These are phyloP conservation scores for Alitta virens DNA, from an alignment of 2,888 invertebrate species.

Conservation along the genomic window DNA sequence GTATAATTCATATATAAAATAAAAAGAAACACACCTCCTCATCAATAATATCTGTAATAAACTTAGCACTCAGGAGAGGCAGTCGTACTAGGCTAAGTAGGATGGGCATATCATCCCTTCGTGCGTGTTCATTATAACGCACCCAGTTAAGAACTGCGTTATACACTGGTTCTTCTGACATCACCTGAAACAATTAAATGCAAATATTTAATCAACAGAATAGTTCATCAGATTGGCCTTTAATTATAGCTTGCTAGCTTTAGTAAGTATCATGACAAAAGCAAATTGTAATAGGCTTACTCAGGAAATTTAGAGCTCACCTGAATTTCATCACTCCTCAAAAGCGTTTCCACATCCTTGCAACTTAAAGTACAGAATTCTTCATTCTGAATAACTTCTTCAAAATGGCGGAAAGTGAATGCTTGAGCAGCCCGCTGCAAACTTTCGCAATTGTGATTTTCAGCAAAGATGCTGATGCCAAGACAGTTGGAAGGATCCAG, in stretches of 20 bases:
- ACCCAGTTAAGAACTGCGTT: conserved; percentile 52
- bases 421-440: conserved; percentile 45
- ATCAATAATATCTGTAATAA: conserved; percentile 53
- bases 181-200: conserved; percentile 53
- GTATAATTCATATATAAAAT: neutral
- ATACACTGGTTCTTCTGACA: conserved; percentile 52
- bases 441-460: conserved; percentile 47
- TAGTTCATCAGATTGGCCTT: too few species aligned
- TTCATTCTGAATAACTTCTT: conserved; percentile 46
- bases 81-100: conserved; percentile 47
- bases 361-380: conserved; percentile 47
- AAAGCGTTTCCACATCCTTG: conserved; percentile 45
- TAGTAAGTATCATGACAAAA: too few species aligned
- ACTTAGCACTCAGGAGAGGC: conserved; percentile 48
- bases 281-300: too few species aligned
- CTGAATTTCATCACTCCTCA: conserved; percentile 53
- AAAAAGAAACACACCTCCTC: conserved; percentile 37
- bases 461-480: conserved; percentile 55
- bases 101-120: conserved; percentile 38
- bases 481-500: conserved; percentile 54
- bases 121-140: conserved; percentile 32
- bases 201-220: too few species aligned
- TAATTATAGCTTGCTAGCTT: too few species aligned
- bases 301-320: too few species aligned
- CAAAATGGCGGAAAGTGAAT: conserved; percentile 46